Percentiles rank a stretch among this genome's conserved stretches.
Evolutionary conservation across 2,113 vertebrate genomes (phyloP).

Genomic region (Mesoclemmys tuberculata): DNA sequence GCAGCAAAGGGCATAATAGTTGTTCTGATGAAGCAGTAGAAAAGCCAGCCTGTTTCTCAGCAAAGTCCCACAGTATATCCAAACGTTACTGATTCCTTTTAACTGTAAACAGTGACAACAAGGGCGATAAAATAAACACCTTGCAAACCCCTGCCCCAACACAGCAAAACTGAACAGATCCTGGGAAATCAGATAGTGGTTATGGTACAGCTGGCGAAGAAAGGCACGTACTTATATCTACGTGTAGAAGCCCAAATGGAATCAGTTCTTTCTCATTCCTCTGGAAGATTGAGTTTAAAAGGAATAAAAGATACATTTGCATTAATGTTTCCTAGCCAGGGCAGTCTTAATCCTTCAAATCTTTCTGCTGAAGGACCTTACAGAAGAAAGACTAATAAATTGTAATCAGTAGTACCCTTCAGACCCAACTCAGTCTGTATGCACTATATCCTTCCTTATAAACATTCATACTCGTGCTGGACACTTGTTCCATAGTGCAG

Average conservation of each 20-base stretch:
- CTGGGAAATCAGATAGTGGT: slow-evolving; percentile 3
- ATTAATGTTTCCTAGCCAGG: not conserved
- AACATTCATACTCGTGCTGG: not conserved
- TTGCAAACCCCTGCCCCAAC: not conserved
- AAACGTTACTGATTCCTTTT: not conserved
- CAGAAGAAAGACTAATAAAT: not conserved
- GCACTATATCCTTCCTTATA: not conserved
- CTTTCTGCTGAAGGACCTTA: not conserved
- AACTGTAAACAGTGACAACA: fast-evolving
- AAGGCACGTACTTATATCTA: not conserved
- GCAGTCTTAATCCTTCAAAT: not conserved
- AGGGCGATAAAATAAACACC: slow-evolving; percentile 13
- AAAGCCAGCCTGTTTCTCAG: not conserved
- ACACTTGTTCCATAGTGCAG: slow-evolving; percentile 8
- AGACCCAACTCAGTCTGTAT: not conserved
- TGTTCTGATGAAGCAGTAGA: not conserved
- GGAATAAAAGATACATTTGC: fast-evolving
- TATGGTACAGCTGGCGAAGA: not conserved
- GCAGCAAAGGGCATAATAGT: not conserved
- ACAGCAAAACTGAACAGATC: not conserved
- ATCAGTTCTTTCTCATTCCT: slow-evolving; percentile 10
- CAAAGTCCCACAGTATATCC: not conserved
- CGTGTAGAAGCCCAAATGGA: not conserved
- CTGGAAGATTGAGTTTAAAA: not conserved
- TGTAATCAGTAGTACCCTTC: not conserved